These are phyloP conservation scores for Perognathus longimembris DNA, from an alignment of 2,113 vertebrate species.

Conservation along the genomic window DNA sequence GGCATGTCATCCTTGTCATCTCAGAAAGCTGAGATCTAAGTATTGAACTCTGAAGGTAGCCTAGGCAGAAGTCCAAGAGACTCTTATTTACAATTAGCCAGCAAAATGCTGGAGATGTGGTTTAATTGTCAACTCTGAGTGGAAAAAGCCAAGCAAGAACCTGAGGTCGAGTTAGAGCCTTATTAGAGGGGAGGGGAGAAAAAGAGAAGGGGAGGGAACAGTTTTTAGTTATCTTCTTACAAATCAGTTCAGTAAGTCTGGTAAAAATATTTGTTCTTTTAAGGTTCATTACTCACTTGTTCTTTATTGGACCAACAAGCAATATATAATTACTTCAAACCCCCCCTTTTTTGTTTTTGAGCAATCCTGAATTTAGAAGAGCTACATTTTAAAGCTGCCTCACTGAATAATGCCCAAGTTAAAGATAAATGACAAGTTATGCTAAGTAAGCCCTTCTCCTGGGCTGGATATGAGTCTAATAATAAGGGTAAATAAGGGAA, in stretches of 20 bases:
- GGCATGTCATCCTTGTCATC: no score
- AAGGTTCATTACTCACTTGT: not conserved
- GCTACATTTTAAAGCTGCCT: not conserved
- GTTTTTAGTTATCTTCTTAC: not conserved
- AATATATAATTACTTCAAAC: conserved; percentile 19
- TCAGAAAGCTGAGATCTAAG: no score
- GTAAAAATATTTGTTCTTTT: conserved; percentile 32
- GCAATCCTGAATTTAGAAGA: conserved; percentile 27
- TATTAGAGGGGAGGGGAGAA: no score
- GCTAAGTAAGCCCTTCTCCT: not conserved
- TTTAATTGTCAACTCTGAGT: no score
- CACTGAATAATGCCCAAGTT: conserved; percentile 22
- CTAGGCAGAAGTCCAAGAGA: no score
- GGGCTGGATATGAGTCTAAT: not conserved
- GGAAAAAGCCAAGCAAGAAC: no score
- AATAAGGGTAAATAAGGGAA: not conserved
- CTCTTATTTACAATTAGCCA: no score
- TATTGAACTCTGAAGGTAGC: no score
- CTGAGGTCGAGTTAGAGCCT: no score
- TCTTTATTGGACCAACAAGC: conserved; percentile 21
- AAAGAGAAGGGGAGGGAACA: not conserved
- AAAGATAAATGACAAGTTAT: not conserved
- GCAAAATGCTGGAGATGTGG: no score
- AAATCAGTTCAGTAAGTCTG: not conserved
- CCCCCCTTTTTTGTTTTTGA: not conserved